Evolutionary conservation across 2,888 invertebrate species (phyloP).

Genomic region (Phengaris arion): DNA sequence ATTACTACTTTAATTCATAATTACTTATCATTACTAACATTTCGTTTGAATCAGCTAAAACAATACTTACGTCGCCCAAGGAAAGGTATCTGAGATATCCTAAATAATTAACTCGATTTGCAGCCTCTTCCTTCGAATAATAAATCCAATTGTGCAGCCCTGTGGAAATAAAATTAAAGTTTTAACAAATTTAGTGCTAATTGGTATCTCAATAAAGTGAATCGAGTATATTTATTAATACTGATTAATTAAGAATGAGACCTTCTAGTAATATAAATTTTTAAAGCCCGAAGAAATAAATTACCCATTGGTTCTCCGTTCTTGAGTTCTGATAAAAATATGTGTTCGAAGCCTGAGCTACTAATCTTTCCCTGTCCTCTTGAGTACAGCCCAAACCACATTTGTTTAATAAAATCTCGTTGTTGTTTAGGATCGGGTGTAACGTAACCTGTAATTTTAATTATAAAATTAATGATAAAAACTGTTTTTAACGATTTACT

Average conservation of each 20-base stretch:
- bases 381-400: slow-evolving; percentile 92
- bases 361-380: slow-evolving; percentile 88
- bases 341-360: slow-evolving; percentile 95
- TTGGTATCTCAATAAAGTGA: no score
- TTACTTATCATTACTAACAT: neutral
- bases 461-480: neutral
- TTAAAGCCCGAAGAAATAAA: neutral
- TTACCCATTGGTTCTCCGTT: slow-evolving; percentile 83
- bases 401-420: slow-evolving; percentile 83
- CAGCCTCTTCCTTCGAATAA: slow-evolving; percentile 87
- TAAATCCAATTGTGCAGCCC: slow-evolving; percentile 96
- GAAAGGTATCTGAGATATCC: slow-evolving; percentile 87
- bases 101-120: slow-evolving; percentile 85
- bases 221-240: no score
- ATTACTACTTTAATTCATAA: no score
- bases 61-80: slow-evolving; percentile 83
- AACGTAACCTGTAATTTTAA: slow-evolving; percentile 71
- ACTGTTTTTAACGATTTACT: no score
- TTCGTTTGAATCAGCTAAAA: neutral
- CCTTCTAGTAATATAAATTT: no score
- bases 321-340: slow-evolving; percentile 93
- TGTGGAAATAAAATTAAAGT: slow-evolving; percentile 42
- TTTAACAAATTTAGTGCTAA: neutral
- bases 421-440: slow-evolving; percentile 84
- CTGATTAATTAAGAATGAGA: no score